phyloP scores from a whole-genome alignment of 1,140 invertebrate genomes.

The Eupristina koningsbergeri region DNA sequence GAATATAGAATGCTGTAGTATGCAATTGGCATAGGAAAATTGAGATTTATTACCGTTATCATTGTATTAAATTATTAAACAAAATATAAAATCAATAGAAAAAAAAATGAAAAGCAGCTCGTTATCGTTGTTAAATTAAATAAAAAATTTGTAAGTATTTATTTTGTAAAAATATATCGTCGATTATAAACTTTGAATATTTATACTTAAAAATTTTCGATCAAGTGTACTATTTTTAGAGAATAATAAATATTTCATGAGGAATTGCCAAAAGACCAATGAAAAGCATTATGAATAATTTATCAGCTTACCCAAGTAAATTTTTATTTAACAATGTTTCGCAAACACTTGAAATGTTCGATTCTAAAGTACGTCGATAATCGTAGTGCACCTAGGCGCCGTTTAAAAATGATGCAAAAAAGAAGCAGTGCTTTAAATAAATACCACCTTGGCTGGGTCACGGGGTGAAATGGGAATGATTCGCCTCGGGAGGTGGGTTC shows the following conservation, averaged over 20 bases:
- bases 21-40: no score
- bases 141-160: no score
- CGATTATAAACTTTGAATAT: no score
- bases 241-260: background rate
- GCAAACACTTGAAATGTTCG: background rate
- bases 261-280: background rate
- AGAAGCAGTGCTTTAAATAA: background rate
- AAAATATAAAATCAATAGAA: no score
- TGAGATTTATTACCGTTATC: no score
- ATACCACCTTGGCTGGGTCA: background rate
- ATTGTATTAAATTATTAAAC: no score
- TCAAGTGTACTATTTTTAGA: background rate
- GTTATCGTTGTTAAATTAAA: no score
- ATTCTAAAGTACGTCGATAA: background rate
- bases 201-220: background rate
- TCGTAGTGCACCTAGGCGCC: background rate
- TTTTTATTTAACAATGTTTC: background rate
- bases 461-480: no score
- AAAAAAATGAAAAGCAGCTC: no score
- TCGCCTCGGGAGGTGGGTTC: no score
- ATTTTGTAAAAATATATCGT: no score
- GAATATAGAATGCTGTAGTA: no score
- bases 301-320: background rate
- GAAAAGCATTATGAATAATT: background rate
- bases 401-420: background rate